Conservation (phyloP, 2,888 invertebrate species). For the Cephus sareptanus region DNA sequence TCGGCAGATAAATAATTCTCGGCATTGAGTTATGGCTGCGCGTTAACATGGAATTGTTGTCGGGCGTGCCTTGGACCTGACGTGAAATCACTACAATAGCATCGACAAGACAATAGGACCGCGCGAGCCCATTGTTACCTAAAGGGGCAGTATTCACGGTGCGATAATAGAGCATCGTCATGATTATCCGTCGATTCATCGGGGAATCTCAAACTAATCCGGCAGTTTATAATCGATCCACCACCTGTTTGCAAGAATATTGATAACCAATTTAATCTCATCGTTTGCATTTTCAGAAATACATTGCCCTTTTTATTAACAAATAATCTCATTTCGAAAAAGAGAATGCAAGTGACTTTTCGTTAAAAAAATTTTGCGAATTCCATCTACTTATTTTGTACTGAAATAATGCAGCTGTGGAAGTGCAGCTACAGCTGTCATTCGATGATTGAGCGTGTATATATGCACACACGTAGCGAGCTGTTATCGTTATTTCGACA, state of each 20-base stretch:
- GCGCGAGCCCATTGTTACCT: slow-evolving; percentile 26
- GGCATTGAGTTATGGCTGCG: background rate
- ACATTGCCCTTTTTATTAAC: no score
- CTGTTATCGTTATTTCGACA: background rate
- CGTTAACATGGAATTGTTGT: background rate
- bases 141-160: slow-evolving; percentile 17
- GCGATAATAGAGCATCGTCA: slow-evolving; percentile 17
- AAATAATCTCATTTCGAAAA: no score
- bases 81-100: slow-evolving; percentile 28
- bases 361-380: background rate
- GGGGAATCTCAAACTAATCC: background rate
- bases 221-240: background rate
- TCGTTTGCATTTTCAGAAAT: background rate
- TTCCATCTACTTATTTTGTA: background rate
- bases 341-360: background rate
- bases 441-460: background rate
- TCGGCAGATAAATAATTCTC: background rate
- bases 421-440: background rate
- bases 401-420: background rate
- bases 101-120: slow-evolving; percentile 23
- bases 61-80: slow-evolving; percentile 8
- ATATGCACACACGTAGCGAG: background rate
- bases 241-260: background rate
- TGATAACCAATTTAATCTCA: background rate
- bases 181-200: background rate